Conservation (phyloP, 2,888 invertebrate genomes). For the Thereva nobilitata region DNA sequence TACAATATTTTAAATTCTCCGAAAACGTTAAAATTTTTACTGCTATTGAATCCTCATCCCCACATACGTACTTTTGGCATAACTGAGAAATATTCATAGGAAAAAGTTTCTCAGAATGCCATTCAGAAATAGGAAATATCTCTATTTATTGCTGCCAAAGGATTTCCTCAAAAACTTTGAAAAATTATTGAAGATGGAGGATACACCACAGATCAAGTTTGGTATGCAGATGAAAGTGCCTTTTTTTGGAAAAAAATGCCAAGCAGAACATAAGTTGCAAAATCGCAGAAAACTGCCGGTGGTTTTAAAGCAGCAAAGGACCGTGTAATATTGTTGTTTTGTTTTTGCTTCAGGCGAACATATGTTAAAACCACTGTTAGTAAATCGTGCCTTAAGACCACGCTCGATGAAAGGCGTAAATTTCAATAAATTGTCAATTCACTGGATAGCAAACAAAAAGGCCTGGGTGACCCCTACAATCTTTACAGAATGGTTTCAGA, state of each 20-base stretch:
- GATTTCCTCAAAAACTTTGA: background rate
- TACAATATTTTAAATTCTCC: too few species aligned
- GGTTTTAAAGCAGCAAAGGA: constrained; percentile 45
- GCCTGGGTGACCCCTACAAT: too few species aligned
- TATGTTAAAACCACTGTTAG: constrained; percentile 45
- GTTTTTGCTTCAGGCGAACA: constrained; percentile 45
- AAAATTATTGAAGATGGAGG: background rate
- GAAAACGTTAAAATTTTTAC: too few species aligned
- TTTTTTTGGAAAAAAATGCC: background rate
- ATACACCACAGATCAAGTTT: background rate
- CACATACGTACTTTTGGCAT: too few species aligned
- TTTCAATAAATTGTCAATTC: background rate
- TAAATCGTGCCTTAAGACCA: constrained; percentile 45
- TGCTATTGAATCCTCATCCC: too few species aligned
- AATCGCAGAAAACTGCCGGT: constrained; percentile 44
- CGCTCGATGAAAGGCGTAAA: constrained; percentile 19
- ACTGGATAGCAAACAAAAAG: too few species aligned
- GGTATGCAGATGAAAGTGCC: background rate
- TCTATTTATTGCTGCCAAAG: too few species aligned
- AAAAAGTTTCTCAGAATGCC: too few species aligned
- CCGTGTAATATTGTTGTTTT: constrained; percentile 45
- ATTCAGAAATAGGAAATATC: too few species aligned
- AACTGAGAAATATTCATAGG: too few species aligned
- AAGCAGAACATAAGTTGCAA: background rate
- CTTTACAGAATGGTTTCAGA: too few species aligned